Conservation (phyloP, 1,140 invertebrate genomes). For the Mizuhopecten yessoensis region DNA sequence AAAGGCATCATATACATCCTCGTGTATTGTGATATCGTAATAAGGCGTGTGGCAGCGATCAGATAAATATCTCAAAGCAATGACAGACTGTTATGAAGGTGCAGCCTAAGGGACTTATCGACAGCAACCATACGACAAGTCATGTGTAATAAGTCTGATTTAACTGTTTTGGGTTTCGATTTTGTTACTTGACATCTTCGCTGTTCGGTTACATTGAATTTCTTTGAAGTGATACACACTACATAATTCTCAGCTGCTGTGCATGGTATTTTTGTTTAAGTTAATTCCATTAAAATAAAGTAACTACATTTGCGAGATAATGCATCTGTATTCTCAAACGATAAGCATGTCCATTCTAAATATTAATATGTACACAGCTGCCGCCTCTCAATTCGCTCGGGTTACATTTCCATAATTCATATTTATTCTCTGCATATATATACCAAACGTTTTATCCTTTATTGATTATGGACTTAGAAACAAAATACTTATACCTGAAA, state of each 20-base stretch:
- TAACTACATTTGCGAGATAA: neutral
- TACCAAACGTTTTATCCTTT: neutral
- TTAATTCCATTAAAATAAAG: neutral
- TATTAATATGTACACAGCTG: conserved; percentile 28
- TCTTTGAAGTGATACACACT: neutral
- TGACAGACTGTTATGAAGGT: neutral
- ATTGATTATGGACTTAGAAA: neutral
- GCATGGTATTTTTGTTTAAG: neutral
- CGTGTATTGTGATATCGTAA: neutral
- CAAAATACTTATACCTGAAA: conserved; percentile 4
- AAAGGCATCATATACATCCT: neutral
- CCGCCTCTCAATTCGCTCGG: neutral
- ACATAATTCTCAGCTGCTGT: neutral
- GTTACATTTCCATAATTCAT: conserved; percentile 8
- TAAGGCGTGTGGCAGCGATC: neutral
- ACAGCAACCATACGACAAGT: neutral
- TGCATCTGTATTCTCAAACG: neutral
- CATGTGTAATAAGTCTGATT: conserved; percentile 8
- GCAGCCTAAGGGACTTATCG: too few species aligned
- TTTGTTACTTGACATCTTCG: neutral
- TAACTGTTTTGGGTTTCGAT: neutral
- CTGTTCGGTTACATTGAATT: neutral
- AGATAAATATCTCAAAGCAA: neutral
- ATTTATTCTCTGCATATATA: neutral
- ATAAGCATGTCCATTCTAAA: neutral